phyloP scores from a whole-genome alignment of 2,888 invertebrate species.

The Lasius platythorax region DNA sequence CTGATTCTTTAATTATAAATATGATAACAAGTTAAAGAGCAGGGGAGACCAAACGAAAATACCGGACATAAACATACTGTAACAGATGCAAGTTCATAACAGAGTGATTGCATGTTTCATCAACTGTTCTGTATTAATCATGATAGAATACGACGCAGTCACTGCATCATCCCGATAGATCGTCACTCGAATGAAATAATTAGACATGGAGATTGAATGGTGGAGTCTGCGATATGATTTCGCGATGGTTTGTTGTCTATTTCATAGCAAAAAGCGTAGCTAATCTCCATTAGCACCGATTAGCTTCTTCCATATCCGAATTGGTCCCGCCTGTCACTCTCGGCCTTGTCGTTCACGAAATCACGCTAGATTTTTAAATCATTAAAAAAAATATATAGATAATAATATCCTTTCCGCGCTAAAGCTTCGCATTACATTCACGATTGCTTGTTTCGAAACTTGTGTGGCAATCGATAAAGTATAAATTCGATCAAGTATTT shows the following conservation, averaged over 20 bases:
- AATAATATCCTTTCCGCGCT: conserved; percentile 4
- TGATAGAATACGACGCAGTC: conserved; percentile 28
- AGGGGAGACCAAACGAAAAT: background rate
- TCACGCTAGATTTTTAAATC: conserved; percentile 12
- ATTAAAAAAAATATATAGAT: background rate
- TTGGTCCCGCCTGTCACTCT: conserved; percentile 63
- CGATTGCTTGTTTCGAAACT: background rate
- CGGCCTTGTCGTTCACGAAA: conserved; percentile 51
- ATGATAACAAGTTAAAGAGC: background rate
- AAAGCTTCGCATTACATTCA: background rate
- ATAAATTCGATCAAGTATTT: background rate
- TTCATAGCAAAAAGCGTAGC: conserved; percentile 45
- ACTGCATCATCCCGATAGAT: conserved; percentile 36
- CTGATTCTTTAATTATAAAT: conserved; percentile 2
- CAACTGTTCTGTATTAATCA: conserved; percentile 13
- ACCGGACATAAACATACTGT: background rate
- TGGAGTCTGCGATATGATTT: conserved; percentile 43
- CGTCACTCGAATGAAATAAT: conserved; percentile 58
- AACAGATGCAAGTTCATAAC: conserved; percentile 15
- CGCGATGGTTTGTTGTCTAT: conserved; percentile 52
- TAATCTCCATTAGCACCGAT: conserved; percentile 65
- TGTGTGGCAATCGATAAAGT: background rate
- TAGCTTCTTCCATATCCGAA: conserved; percentile 61
- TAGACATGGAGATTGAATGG: conserved; percentile 56
- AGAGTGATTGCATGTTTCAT: conserved; percentile 36